phyloP scores from a whole-genome alignment of 2,113 vertebrate species.

The Acanthochromis polyacanthus region DNA sequence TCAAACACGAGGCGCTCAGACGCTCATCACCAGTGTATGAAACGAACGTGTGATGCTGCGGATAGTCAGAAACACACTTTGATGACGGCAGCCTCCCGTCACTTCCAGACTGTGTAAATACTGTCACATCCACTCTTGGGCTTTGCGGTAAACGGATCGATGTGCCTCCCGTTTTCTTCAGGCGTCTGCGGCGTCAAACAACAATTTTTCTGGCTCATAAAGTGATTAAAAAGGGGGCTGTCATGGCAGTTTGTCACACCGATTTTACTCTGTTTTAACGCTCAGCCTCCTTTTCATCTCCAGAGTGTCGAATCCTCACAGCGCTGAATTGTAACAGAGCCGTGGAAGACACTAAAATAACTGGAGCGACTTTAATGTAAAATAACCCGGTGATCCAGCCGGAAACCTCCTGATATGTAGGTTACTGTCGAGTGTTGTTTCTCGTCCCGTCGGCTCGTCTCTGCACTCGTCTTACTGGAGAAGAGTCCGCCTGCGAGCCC shows the following conservation, averaged over 20 bases:
- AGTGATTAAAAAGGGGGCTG: slow-evolving; percentile 30
- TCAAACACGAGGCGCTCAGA: neutral
- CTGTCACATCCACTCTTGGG: slow-evolving; percentile 27
- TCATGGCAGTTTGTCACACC: slow-evolving; percentile 23
- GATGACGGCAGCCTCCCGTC: slow-evolving; percentile 15
- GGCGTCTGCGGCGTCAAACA: slow-evolving; percentile 34
- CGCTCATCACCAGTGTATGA: neutral
- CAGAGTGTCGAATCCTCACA: neutral
- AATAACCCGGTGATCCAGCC: slow-evolving; percentile 19
- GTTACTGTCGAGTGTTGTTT: slow-evolving; percentile 41
- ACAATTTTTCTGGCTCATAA: slow-evolving; percentile 15
- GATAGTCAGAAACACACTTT: neutral
- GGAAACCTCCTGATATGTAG: slow-evolving; percentile 40
- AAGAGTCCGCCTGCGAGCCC: slow-evolving; percentile 41
- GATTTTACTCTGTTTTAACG: slow-evolving; percentile 45
- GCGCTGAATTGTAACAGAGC: slow-evolving; percentile 12
- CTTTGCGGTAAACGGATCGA: neutral
- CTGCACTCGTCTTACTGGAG: slow-evolving; percentile 14
- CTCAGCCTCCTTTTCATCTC: slow-evolving; percentile 34
- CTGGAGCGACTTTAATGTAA: slow-evolving; percentile 27
- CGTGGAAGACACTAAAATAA: slow-evolving; percentile 7
- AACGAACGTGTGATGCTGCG: neutral
- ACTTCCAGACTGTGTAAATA: slow-evolving; percentile 10
- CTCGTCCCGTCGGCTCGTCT: slow-evolving; percentile 16
- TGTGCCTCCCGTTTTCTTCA: neutral